Evolutionary conservation across 2,797 vertebrate species (phyloP), one percentile per base, ranked within the genome.

Genomic region (Gymnoscopelus braueri): DNA sequence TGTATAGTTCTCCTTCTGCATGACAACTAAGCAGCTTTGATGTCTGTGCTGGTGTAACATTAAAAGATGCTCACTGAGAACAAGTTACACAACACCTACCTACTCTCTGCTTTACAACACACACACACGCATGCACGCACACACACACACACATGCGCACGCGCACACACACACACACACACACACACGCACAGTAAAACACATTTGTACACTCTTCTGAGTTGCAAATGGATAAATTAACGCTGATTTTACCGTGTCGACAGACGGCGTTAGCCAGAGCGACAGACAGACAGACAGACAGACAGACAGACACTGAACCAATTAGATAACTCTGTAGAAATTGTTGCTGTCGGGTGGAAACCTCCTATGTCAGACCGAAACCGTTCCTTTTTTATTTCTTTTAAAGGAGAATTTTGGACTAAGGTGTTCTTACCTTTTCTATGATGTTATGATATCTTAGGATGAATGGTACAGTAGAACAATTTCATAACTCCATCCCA

Each of bases 11-110:
- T 56, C 67, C 59, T 75, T 60, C 69, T 65, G 71, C 61, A 47
- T 60, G 83, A 80, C 82, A 88, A 84, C 83, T 86, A 83, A 79
- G 74, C 65, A n/a, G 69, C 87, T 87, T 87, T 89, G 84, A 88
- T 81, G 85, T 85, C 67, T 79, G 69, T 82, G 83, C 56, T 76
- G 72, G 52, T 71, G 26, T 9, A 44, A 44, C 9, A 10, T 10
- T 44, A 44, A 29, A 29, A 44, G 39, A 48, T 69, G 75, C 68
- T 53, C 56, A 39, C 65, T 63, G 62, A 74, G 76, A 85, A 76
- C 61, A 65, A 0, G 79, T 88, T 87, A 86, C 83, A 86, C 83
- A 90, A 92, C 65, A 83, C 47, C 67, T 29, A 83, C 47, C 67
- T 29, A 64, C 39, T 2, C 39, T 44, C 74, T 57, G 78, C 60